Percentiles rank a stretch among this genome's conserved stretches.
These are phyloP conservation scores for Plodia interpunctella DNA, from an alignment of 1,140 invertebrate genomes.

Conservation along the genomic window DNA sequence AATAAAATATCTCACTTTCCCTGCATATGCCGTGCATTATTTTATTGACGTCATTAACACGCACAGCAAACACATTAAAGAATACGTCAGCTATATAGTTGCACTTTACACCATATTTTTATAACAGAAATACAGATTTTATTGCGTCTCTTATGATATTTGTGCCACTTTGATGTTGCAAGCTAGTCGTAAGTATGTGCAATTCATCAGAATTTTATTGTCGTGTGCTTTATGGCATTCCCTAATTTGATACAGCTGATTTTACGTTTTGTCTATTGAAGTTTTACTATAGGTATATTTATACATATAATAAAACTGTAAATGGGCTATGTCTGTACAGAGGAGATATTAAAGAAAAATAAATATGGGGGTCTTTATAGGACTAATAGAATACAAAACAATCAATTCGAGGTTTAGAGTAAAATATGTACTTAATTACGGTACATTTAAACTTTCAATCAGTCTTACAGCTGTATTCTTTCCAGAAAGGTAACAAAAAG, in stretches of 20 bases:
- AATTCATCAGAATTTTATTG: slow-evolving; percentile 30
- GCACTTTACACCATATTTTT: slow-evolving; percentile 2
- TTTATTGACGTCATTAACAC: background rate
- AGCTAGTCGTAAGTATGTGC: slow-evolving; percentile 22
- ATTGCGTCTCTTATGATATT: slow-evolving; percentile 14
- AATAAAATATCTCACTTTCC: too few relatives aligned
- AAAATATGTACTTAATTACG: too few relatives aligned
- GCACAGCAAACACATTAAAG: background rate
- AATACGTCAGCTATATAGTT: slow-evolving; percentile 2
- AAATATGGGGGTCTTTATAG: too few relatives aligned
- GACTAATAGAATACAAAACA: too few relatives aligned
- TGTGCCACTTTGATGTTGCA: slow-evolving; percentile 22
- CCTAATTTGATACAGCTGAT: slow-evolving; percentile 10
- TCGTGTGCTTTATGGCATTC: slow-evolving; percentile 24
- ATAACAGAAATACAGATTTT: slow-evolving; percentile 15
- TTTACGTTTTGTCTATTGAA: background rate
- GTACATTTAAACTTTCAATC: background rate
- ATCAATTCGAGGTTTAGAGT: too few relatives aligned
- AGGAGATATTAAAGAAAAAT: too few relatives aligned
- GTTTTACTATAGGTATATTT: background rate
- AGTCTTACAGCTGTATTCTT: background rate
- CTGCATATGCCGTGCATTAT: background rate
- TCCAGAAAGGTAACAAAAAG: slow-evolving; percentile 47
- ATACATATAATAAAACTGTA: too few relatives aligned
- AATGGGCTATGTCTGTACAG: too few relatives aligned